Percentiles rank a stretch among this genome's conserved stretches.
Evolutionary conservation across 2,888 invertebrate species (phyloP).

Genomic region (Cryptocephalus moraei): DNA sequence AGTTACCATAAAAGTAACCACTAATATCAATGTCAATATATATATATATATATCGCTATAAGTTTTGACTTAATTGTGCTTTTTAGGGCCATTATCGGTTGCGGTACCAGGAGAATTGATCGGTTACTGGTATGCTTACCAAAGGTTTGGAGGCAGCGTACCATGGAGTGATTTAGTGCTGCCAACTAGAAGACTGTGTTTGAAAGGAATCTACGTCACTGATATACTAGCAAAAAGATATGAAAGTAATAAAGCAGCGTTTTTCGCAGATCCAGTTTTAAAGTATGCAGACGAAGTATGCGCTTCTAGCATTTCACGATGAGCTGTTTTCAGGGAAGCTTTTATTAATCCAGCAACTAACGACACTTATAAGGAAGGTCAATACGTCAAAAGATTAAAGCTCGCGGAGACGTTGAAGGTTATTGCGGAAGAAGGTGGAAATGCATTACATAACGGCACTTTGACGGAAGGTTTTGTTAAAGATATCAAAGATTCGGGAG

Average conservation of each 20-base stretch:
- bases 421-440: constrained; percentile 43
- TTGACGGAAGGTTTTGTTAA: constrained; percentile 36
- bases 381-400: constrained; percentile 15
- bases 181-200: constrained; percentile 67
- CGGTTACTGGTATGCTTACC: constrained; percentile 71
- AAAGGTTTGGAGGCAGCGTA: constrained; percentile 54
- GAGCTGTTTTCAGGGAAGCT: constrained; percentile 14
- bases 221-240: too few species aligned
- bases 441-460: constrained; percentile 47
- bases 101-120: constrained; percentile 90
- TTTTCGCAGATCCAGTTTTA: too few species aligned
- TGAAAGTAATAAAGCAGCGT: too few species aligned
- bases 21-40: too few species aligned
- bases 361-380: constrained; percentile 17
- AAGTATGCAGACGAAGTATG: too few species aligned
- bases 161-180: constrained; percentile 69
- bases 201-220: constrained; percentile 58
- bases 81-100: not conserved
- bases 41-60: too few species aligned
- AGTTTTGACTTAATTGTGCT: too few species aligned
- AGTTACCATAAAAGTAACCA: too few species aligned
- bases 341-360: constrained; percentile 23
- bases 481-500: constrained; percentile 44
- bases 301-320: too few species aligned
- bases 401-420: constrained; percentile 44